phyloP scores from a whole-genome alignment of 2,888 invertebrate genomes.

The Merodon equestris region DNA sequence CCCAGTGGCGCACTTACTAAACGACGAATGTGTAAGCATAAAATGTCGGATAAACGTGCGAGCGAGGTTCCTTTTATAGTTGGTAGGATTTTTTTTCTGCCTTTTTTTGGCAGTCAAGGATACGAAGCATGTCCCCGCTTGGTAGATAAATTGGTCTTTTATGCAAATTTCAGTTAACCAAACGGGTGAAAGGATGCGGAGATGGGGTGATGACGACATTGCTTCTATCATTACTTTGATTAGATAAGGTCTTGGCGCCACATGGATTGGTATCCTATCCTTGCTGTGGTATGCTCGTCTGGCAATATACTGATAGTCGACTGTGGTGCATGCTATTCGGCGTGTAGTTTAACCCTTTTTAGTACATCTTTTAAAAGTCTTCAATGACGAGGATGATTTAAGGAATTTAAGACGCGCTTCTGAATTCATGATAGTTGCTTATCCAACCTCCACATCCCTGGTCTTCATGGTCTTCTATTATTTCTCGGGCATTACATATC shows the following conservation, averaged over 20 bases:
- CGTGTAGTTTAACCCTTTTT: conserved; percentile 47
- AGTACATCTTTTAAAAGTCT: conserved; percentile 61
- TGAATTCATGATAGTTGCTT: too few relatives aligned
- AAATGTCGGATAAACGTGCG: conserved; percentile 7
- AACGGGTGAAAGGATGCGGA: conserved; percentile 26
- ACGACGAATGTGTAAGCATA: conserved; percentile 19
- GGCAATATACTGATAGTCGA: conserved; percentile 42
- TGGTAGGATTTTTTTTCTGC: too few relatives aligned
- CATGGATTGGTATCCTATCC: conserved; percentile 38
- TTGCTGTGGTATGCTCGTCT: neutral
- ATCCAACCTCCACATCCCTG: too few relatives aligned
- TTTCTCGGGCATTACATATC: too few relatives aligned
- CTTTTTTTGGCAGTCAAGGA: conserved; percentile 24
- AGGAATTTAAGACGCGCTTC: too few relatives aligned
- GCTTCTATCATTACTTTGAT: conserved; percentile 59
- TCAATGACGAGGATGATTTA: conserved; percentile 47
- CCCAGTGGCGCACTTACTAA: too few relatives aligned
- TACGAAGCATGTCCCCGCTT: conserved; percentile 37
- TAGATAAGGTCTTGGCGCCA: conserved; percentile 57
- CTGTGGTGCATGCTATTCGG: conserved; percentile 22
- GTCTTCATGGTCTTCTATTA: too few relatives aligned
- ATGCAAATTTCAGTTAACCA: conserved; percentile 56
- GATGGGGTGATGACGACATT: conserved; percentile 16
- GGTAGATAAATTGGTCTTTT: conserved; percentile 62
- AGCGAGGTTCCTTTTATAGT: conserved; percentile 25